Evolutionary conservation across 2,888 invertebrate species (phyloP), one percentile per base, ranked within the genome.

Genomic region (Sarcophaga carnaria): DNA sequence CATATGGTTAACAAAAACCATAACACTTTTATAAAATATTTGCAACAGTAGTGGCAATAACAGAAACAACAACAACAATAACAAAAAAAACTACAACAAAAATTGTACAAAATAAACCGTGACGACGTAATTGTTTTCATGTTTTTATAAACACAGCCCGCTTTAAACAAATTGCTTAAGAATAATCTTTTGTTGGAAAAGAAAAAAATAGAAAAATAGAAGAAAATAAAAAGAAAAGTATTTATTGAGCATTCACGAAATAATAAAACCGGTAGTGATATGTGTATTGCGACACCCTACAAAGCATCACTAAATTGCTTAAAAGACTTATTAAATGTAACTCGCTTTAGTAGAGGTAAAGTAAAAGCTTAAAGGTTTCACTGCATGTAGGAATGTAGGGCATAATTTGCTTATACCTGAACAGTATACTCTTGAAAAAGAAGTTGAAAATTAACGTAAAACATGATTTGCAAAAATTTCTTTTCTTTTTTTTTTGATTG

Each of bases 101-200:
- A 20, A 37, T 63, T 20, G 5, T 20, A 63, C 22, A 63, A 69
- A 69, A 22, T 54, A 20, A 67, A 78, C n/a, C 79, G 82, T 85
- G 85, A 75, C 81, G 81, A 17, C 14, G 74, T 77, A 85, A 85
- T 85, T 82, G 78, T 82, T 78, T 82, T 86, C 71, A 76, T 86
- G 82, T 60, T 71, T 37, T 60, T 64, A 37, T 27, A 54, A 77
- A 62, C 11, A 60, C 17, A 82, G 3, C 77, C 77, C 22, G 45
- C 67, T 60, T 45, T 49, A 17, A 71, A 72, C 66, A 72, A 77
- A 82, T 77, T 71, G 76, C 27, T 71, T 22, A 54, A 79, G 63
- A 70, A 79, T 4, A 54, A 45, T 74, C 37, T 17, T 22, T 22
- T 62, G 22, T 22, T 20, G 12, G 17, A n/a, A 49, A 22, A 22